These are phyloP conservation scores for Syngnathus typhle DNA, from an alignment of 2,113 vertebrate genomes.

Conservation along the genomic window DNA sequence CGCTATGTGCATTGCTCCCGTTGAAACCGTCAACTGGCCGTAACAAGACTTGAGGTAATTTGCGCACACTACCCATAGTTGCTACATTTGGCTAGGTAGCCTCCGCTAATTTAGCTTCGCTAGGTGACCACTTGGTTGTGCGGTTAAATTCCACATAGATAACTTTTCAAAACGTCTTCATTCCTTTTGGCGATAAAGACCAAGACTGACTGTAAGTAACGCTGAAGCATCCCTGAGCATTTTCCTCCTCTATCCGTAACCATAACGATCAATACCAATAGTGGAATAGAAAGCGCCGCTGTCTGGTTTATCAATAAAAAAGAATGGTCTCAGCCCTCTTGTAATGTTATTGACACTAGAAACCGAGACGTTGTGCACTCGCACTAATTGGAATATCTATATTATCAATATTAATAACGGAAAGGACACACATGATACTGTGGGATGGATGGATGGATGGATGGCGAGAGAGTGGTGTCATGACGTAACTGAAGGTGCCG, in stretches of 20 bases:
- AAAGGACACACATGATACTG: not conserved
- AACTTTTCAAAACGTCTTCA: not conserved
- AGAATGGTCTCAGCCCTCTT: not conserved
- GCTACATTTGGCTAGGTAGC: conserved; percentile 17
- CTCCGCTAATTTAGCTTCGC: conserved; percentile 21
- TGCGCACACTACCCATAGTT: not conserved
- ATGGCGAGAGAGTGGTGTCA: not conserved
- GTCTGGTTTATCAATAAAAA: not conserved
- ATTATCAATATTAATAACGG: not conserved
- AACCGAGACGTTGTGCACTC: not conserved
- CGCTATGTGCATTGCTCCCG: not conserved
- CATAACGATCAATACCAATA: not conserved
- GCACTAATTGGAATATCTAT: not conserved
- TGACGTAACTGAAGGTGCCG: not conserved
- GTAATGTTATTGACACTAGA: not conserved
- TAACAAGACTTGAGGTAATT: conserved; percentile 28
- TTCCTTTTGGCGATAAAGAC: not conserved
- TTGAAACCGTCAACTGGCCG: not conserved
- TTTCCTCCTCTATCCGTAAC: no score
- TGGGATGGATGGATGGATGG: not conserved
- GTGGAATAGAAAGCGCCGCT: not conserved
- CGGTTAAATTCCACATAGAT: not conserved
- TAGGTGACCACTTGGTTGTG: conserved; percentile 4
- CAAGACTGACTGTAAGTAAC: not conserved
- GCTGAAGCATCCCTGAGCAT: not conserved